Evolutionary conservation across 2,113 vertebrate species (phyloP), one percentile per base, ranked within the genome.

Genomic region (Triplophysa dalaica): DNA sequence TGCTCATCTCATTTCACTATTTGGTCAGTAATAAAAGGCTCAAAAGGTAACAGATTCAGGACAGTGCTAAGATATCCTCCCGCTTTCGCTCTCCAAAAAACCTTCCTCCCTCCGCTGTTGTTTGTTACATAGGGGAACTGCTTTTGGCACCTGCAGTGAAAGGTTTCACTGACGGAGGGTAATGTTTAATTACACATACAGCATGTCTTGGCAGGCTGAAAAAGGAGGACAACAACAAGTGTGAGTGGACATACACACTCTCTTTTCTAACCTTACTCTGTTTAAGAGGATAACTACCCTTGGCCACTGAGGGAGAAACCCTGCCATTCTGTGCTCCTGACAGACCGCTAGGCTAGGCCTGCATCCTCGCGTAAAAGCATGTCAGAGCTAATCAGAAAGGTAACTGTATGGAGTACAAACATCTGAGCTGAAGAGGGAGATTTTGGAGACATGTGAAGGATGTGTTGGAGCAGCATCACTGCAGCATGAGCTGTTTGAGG

Each of bases 401-500:
- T 68, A 67, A 75, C 70, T 74, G 72, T 69, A 63, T 62, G 79
- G 70, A 81, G 63, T 69, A 81, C 79, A 81, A 69, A 81, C 64
- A 62, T 61, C 61, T 45, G 72, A 62, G 78, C 45, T 56, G 75
- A 60, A 73, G 75, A 77, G n/a, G 14, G n/a, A 52, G 52, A 76
- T 54, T 65, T 76, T 14, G 19, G 61, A 38, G 61, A 65, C 17
- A 54, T 45, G 33, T 17, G 21, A 72, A 68, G 54, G 45, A n/a
- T 6, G 21, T 26, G 26, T 14, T 12, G 26, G 43, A 73, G 45
- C 24, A 9, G 74, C 84, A 82, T 96, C 93, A 96, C 93, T 96
- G 94, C 62, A 96, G 91, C 95, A 96, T 96, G 2, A 96, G 94
- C 91, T 95, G 94, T 86, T 95, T 95, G 90, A 96, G 95, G 94